Evolutionary conservation across 2,113 vertebrate genomes (phyloP).

Genomic region (Scophthalmus maximus): DNA sequence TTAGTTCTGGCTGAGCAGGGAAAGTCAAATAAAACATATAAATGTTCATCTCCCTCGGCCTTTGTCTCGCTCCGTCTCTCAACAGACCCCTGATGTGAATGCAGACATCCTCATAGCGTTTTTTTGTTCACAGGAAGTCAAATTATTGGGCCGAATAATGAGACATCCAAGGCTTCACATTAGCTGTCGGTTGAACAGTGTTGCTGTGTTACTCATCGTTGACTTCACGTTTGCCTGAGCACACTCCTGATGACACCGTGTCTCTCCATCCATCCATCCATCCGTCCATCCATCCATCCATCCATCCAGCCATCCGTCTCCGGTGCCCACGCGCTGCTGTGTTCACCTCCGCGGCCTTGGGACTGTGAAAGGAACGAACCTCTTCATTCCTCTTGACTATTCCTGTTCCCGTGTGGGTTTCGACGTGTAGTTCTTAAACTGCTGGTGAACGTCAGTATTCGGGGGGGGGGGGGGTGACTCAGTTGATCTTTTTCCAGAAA

Average conservation of each 20-base stretch:
- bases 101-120: neutral
- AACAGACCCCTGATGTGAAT: neutral
- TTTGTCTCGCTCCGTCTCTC: no score
- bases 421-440: no score
- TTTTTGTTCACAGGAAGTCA: neutral
- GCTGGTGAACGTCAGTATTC: no score
- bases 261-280: no score
- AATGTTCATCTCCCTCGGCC: constrained; percentile 9
- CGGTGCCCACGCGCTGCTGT: neutral
- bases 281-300: no score
- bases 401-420: constrained; percentile 13
- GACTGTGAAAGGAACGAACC: constrained; percentile 12
- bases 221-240: neutral
- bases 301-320: neutral
- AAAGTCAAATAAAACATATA: no score
- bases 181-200: neutral
- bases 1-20: neutral
- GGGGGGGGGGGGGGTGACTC: no score
- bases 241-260: no score
- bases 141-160: neutral
- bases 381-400: constrained; percentile 3
- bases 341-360: constrained; percentile 14
- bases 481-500: neutral
- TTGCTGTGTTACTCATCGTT: neutral
- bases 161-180: no score